Evolutionary conservation across 2,888 invertebrate species (phyloP), one percentile per base, ranked within the genome.

Genomic region (Hypomecis atomaria): DNA sequence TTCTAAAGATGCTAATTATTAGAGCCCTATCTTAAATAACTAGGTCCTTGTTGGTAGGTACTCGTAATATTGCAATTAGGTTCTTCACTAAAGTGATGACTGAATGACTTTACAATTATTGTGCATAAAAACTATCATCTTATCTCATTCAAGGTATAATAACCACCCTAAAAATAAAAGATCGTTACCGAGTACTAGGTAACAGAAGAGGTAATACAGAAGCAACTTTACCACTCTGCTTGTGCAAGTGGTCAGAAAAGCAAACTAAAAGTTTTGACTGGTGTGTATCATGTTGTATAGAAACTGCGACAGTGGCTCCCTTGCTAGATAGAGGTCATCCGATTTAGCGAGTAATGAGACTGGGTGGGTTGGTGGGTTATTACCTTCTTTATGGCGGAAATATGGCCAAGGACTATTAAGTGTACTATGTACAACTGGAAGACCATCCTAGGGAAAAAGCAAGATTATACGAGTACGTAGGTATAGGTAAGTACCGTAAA

Each of bases 371-470:
- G 6, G 50, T 9, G 8, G n/a, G 40, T 58, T 57, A 66, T 66
- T 63, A 66, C 63, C 49, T 63, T 48, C 55, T 63, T 59, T 60
- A 59, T 57, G 52, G 60, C 59, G 59, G 36, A 63, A 61, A 58
- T 58, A 53, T 53, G 37, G 57, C 13, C 42, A 23, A 23, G 23
- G 23, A 23, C 23, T 3, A 23, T 23, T n/a, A 23, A 23, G 23
- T 23, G 23, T 3, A 23, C 23, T 23, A 23, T 23, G 23, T 23
- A 23, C 23, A 23, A 23, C 23, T 23, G 23, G 23, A 23, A 23
- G 23, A 23, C 23, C 23, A 23, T 23, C 23, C 23, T 23, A 23
- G 23, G 23, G 23, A 23, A 23, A 23, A 2, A 23, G 23, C 23
- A 23, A 1, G 23, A 23, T 23, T 3, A 23, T 23, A 23, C 3